A percentile compares a stretch with the other conserved stretches of the same genome.
Evolutionary conservation across 2,113 vertebrate species (phyloP).

Genomic region (Varanus salvator): DNA sequence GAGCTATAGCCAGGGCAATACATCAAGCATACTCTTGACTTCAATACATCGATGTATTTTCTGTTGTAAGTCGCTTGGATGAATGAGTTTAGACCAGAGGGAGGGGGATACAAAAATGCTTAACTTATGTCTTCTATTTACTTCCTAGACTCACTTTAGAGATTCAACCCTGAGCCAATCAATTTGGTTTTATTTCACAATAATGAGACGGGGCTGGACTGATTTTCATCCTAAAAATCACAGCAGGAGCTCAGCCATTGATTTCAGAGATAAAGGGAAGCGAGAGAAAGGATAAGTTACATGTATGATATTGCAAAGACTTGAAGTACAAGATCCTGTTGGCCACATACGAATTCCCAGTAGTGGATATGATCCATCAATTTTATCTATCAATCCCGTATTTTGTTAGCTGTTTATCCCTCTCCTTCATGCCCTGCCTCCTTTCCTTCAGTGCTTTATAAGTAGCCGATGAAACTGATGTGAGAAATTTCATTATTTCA

Average conservation of each 20-base stretch:
- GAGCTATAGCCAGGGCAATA: not conserved
- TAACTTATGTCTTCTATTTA: not conserved
- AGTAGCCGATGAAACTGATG: slow-evolving; percentile 18
- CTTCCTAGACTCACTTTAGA: not conserved
- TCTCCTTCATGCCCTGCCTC: slow-evolving; percentile 30
- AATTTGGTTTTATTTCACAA: slow-evolving; percentile 30
- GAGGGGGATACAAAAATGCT: not conserved
- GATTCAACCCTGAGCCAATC: not conserved
- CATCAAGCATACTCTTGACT: not conserved
- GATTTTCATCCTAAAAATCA: not conserved
- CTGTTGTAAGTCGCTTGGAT: not conserved
- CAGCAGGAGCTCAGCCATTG: not conserved
- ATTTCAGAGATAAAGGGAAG: not conserved
- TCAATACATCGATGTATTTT: not conserved
- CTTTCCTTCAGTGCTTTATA: slow-evolving; percentile 15
- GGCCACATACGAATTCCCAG: slow-evolving; percentile 17
- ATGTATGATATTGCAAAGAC: not conserved
- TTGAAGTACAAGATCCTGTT: slow-evolving; percentile 6
- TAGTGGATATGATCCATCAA: slow-evolving; percentile 2
- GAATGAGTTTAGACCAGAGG: not conserved
- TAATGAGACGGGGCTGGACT: not conserved
- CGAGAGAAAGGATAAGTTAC: not conserved
- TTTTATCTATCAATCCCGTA: slow-evolving; percentile 46
- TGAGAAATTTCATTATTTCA: not conserved
- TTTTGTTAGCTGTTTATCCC: slow-evolving; percentile 19